Base-by-base conservation (phyloP, 2,888 invertebrate genomes). In the Caenorhabditis virilis region DNA sequence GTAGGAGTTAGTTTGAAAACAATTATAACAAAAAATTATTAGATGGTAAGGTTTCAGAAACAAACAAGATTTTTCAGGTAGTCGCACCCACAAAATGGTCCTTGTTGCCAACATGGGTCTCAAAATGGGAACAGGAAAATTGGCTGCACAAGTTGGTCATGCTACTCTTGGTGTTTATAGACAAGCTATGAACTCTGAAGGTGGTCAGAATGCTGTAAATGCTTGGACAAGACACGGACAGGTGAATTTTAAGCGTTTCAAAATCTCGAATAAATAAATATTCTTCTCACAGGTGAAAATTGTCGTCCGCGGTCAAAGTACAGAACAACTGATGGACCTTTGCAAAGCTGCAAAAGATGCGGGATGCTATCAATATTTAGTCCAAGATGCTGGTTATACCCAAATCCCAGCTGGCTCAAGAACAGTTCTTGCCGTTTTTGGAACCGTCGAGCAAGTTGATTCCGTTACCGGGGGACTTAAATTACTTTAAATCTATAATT, bases 71-170 rank as follows among this genome's bases (percentile, higher is more conserved):
- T n/a, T 48, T 66, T 30, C 33, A 69, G 69, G 36, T n/a, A 53
- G 55, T 13, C 69, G 78, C 7, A 73, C 74, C 1, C 87, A 86
- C 82, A 89, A 89, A 84, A 89, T 89, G 89, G 88, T 88, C 22
- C 87, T 89, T 82, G 87, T 89, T 26, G 88, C 89, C 6, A 89
- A 89, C 82, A 83, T 84, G 41, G 86, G 86, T 25, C 82, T 89
- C 48, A 85, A 87, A 68, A 89, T 89, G 89, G 88, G 88, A 1
- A 83, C 86, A 26, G 89, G 89, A 2, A 89, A 89, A 82, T 83
- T 88, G 36, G 87, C 87, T 20, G 86, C 88, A 36, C 88, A 88
- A 83, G 81, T 80, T 27, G 88, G 87, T 0, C 89, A 89, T 83
- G 88, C 88, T 23, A 87, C 88, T 41, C 82, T 89, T 16, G 88